phyloP scores from a whole-genome alignment of 2,888 invertebrate genomes.

The Nycteola revayana region DNA sequence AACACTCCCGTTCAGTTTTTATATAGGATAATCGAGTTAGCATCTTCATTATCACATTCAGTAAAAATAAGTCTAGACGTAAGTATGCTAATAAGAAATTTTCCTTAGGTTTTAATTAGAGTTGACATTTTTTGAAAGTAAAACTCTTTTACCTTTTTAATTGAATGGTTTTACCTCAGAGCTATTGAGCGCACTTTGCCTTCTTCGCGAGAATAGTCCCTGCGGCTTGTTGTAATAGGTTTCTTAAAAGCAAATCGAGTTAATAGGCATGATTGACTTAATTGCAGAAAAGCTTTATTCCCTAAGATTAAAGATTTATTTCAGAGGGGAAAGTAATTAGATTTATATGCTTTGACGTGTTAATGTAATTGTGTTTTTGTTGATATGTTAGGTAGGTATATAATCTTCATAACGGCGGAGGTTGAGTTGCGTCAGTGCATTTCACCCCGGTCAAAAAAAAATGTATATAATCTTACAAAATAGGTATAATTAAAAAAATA shows the following conservation, averaged over 20 bases:
- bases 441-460: too few relatives aligned
- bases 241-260: conserved; percentile 73
- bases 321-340: conserved; percentile 26
- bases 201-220: conserved; percentile 60
- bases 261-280: conserved; percentile 73
- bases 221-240: conserved; percentile 71
- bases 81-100: conserved; percentile 26
- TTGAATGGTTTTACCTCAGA: conserved; percentile 68
- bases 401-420: too few relatives aligned
- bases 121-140: conserved; percentile 59
- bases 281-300: conserved; percentile 60
- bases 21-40: too few relatives aligned
- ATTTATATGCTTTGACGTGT: conserved; percentile 17
- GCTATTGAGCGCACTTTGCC: conserved; percentile 57
- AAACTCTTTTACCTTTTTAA: conserved; percentile 73
- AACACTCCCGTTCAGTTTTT: too few relatives aligned
- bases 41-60: too few relatives aligned
- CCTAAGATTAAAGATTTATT: conserved; percentile 45
- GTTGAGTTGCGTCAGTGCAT: too few relatives aligned
- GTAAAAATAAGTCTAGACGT: too few relatives aligned
- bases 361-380: too few relatives aligned
- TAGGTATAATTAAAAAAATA: too few relatives aligned
- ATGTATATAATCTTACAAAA: too few relatives aligned
- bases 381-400: too few relatives aligned
- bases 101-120: conserved; percentile 48